Evolutionary conservation across 1,140 invertebrate genomes (phyloP).

Genomic region (Apis cerana): DNA sequence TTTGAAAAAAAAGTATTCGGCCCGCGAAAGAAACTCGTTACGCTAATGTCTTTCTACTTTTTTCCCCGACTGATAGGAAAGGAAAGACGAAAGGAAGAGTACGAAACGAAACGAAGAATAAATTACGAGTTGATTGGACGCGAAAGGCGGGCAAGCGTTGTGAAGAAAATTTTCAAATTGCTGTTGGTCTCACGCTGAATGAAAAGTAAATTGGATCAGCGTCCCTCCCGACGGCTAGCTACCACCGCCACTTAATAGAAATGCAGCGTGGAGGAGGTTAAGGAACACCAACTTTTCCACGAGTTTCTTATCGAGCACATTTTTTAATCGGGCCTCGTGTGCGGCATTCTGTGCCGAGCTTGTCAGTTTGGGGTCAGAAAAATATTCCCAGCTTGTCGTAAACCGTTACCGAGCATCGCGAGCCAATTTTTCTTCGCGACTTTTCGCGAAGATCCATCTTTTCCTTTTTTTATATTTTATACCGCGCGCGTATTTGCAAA

Average conservation of each 20-base stretch:
- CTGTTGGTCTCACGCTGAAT: conserved; percentile 15
- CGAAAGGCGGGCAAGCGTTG: background rate
- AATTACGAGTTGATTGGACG: conserved; percentile 34
- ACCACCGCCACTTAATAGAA: conserved; percentile 30
- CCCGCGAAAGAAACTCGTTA: background rate
- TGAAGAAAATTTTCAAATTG: conserved; percentile 39
- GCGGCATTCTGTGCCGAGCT: conserved; percentile 15
- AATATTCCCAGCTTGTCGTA: conserved; percentile 5
- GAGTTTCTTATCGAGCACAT: conserved; percentile 37
- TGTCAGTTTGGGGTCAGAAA: conserved; percentile 39
- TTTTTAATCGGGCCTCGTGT: conserved; percentile 34
- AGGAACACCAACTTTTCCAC: conserved; percentile 47
- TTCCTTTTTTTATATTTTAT: too few species aligned
- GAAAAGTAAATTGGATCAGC: conserved; percentile 44
- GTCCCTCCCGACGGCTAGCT: background rate
- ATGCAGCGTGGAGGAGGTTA: conserved; percentile 29
- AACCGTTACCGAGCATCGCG: conserved; percentile 8
- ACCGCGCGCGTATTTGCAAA: background rate
- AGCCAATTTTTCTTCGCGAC: background rate
- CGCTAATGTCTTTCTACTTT: background rate
- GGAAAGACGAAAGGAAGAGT: background rate
- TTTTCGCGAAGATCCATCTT: background rate
- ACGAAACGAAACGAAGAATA: conserved; percentile 2
- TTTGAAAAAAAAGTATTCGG: background rate
- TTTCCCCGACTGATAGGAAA: background rate